Conservation (phyloP, 2,797 vertebrate species). For the Brachymystax lenok region DNA sequence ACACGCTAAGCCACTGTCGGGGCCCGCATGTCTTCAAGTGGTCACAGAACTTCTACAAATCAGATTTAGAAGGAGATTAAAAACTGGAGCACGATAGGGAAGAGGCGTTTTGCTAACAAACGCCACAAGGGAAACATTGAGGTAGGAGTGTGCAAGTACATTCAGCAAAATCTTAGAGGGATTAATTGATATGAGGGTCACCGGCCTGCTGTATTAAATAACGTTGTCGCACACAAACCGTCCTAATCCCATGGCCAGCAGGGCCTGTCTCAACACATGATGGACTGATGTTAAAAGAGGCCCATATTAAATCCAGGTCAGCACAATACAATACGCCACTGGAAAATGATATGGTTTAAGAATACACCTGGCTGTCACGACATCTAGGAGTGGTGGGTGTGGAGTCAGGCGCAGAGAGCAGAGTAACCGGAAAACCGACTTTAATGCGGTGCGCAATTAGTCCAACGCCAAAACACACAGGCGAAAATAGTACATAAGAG, state of each 20-base stretch:
- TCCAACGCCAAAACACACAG: too few relatives aligned
- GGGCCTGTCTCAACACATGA: slow-evolving; percentile 8
- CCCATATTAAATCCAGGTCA: neutral
- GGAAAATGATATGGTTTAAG: slow-evolving; percentile 18
- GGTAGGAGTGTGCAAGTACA: slow-evolving; percentile 15
- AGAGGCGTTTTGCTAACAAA: neutral
- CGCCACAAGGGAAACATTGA: slow-evolving; percentile 4
- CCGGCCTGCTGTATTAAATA: slow-evolving; percentile 23
- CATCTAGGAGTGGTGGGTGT: too few relatives aligned
- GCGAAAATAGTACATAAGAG: too few relatives aligned
- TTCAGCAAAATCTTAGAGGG: slow-evolving; percentile 19
- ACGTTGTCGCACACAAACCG: slow-evolving; percentile 5
- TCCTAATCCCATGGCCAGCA: slow-evolving; percentile 20
- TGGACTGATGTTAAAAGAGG: slow-evolving; percentile 9
- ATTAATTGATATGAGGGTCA: slow-evolving; percentile 28
- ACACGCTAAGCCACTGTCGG: neutral
- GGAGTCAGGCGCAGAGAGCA: too few relatives aligned
- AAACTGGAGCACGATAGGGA: neutral
- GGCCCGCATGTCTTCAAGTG: slow-evolving; percentile 5
- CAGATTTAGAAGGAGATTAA: neutral
- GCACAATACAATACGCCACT: slow-evolving; percentile 22
- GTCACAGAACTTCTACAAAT: neutral
- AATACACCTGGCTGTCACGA: neutral
- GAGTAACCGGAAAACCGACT: too few relatives aligned
- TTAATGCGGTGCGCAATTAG: too few relatives aligned